Conservation (phyloP, 2,113 vertebrate genomes). For the Triplophysa rosa region DNA sequence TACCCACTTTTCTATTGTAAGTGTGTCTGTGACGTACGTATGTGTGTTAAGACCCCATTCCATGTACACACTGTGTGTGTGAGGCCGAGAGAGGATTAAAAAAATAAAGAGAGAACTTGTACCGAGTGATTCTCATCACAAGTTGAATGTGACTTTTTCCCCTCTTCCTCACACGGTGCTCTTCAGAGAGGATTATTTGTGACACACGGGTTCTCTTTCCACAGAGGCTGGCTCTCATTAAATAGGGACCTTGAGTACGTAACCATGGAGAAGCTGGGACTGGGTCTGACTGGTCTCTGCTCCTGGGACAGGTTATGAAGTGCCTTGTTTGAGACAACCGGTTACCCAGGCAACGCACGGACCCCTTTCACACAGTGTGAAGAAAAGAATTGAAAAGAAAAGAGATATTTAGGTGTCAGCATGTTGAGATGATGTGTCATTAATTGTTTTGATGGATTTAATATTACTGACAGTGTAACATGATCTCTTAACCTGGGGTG, state of each 20-base stretch:
- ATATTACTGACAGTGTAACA: too few species aligned
- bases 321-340: slow-evolving; percentile 37
- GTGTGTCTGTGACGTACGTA: neutral
- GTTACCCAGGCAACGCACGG: slow-evolving; percentile 52
- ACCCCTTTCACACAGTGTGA: slow-evolving; percentile 9
- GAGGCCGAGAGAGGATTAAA: neutral
- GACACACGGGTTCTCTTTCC: slow-evolving; percentile 34
- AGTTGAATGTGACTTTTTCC: slow-evolving; percentile 25
- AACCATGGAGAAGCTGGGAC: slow-evolving; percentile 54
- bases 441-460: neutral
- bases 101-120: slow-evolving; percentile 7
- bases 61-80: neutral
- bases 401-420: slow-evolving; percentile 26
- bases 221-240: slow-evolving; percentile 53
- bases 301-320: slow-evolving; percentile 51
- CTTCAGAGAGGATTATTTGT: slow-evolving; percentile 45
- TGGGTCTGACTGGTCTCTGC: slow-evolving; percentile 52
- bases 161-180: slow-evolving; percentile 21
- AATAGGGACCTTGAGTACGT: slow-evolving; percentile 48
- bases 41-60: neutral
- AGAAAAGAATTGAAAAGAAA: slow-evolving; percentile 31
- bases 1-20: neutral
- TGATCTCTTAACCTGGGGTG: too few species aligned
- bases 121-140: slow-evolving; percentile 11
- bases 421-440: neutral